A percentile compares a stretch with the other conserved stretches of the same genome.
Evolutionary conservation across 2,797 vertebrate genomes (phyloP).

Genomic region (Falco peregrinus): DNA sequence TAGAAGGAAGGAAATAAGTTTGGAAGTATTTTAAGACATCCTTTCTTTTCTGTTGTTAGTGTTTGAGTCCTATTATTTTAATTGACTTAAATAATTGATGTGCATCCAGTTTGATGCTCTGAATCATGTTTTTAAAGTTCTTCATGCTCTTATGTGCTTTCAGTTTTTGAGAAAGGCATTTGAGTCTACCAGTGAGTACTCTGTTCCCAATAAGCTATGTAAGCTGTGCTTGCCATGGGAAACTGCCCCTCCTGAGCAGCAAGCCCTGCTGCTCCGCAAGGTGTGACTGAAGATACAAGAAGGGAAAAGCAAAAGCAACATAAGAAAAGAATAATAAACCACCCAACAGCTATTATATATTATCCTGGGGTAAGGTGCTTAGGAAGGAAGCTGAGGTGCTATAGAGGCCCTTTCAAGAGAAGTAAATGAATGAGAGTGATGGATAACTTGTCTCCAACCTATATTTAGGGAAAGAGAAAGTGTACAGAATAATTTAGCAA

Average conservation of each 20-base stretch:
- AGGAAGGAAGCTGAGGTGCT: not conserved
- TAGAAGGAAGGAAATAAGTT: slow-evolving; percentile 18
- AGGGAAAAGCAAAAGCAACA: not conserved
- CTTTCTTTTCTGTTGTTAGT: not conserved
- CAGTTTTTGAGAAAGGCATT: not conserved
- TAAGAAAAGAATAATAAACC: not conserved
- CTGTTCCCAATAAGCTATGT: not conserved
- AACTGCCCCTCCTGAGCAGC: not conserved
- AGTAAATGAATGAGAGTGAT: not conserved
- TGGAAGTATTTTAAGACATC: slow-evolving; percentile 42
- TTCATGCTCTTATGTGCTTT: not conserved
- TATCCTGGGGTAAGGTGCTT: not conserved
- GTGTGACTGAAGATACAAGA: not conserved
- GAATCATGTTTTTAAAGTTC: not conserved
- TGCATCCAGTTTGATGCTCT: not conserved
- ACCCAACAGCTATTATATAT: not conserved
- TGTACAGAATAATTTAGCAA: not conserved
- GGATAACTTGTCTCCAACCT: not conserved
- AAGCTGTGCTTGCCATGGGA: not conserved
- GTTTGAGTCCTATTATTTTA: slow-evolving; percentile 24
- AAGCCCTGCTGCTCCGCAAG: not conserved
- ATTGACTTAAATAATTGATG: slow-evolving; percentile 55
- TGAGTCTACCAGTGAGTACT: not conserved
- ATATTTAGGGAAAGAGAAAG: not conserved
- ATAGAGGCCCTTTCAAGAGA: not conserved